Conservation (phyloP, 2,113 vertebrate species). For the Strix aluco region DNA sequence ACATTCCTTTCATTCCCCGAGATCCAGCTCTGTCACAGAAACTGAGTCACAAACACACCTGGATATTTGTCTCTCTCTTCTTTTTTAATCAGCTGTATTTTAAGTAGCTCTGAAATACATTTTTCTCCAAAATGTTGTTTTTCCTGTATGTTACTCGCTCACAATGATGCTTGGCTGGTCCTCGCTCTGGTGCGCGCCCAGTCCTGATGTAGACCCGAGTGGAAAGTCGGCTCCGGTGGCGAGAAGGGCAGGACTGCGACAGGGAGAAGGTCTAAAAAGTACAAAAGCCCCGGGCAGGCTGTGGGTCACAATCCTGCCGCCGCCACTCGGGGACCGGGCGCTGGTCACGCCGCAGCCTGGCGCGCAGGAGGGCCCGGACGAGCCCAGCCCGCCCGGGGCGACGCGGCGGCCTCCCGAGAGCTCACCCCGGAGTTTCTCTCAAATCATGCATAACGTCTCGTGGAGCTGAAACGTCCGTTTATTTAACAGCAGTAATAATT, state of each 20-base stretch:
- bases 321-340: not conserved
- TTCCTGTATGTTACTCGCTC: not conserved
- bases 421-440: slow-evolving; percentile 37
- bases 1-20: slow-evolving; percentile 9
- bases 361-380: not conserved
- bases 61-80: slow-evolving; percentile 12
- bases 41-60: slow-evolving; percentile 41
- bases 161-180: slow-evolving; percentile 22
- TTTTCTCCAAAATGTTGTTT: slow-evolving; percentile 15
- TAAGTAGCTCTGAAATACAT: slow-evolving; percentile 69
- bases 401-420: not conserved
- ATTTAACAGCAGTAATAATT: slow-evolving; percentile 84
- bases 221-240: not conserved
- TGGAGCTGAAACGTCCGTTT: slow-evolving; percentile 76
- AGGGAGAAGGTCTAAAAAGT: not conserved
- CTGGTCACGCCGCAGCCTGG: not conserved
- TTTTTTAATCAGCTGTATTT: slow-evolving; percentile 66
- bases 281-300: not conserved
- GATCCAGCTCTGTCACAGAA: not conserved
- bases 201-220: not conserved
- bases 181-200: not conserved
- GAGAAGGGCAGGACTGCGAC: not conserved
- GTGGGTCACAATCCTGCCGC: not conserved
- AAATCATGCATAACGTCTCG: slow-evolving; percentile 64
- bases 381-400: not conserved